phyloP scores from a whole-genome alignment of 2,888 invertebrate species.

The Leptinotarsa peninsularis region DNA sequence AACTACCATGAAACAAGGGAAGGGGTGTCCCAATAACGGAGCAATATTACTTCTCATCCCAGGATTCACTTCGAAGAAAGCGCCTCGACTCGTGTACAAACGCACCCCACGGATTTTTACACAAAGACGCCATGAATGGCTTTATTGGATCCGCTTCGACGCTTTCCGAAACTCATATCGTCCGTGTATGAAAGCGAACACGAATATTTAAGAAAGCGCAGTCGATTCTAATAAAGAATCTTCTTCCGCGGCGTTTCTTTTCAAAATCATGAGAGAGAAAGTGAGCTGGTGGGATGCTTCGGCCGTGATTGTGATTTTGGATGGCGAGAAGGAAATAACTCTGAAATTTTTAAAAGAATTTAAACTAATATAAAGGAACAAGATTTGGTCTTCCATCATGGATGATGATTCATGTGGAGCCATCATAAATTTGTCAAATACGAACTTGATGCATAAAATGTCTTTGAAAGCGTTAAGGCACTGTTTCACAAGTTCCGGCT shows the following conservation, averaged over 20 bases:
- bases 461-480: too few relatives aligned
- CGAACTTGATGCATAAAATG: too few relatives aligned
- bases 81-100: constrained; percentile 11
- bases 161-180: constrained; percentile 59
- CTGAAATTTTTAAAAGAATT: constrained; percentile 1
- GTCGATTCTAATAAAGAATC: constrained; percentile 47
- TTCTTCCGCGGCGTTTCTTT: constrained; percentile 37
- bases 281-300: background rate
- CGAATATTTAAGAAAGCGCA: constrained; percentile 51
- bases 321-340: background rate
- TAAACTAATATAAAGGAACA: too few relatives aligned
- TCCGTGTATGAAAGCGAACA: constrained; percentile 49
- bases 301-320: constrained; percentile 8
- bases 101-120: constrained; percentile 33
- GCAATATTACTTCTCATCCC: constrained; percentile 6
- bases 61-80: background rate
- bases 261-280: constrained; percentile 7
- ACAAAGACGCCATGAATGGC: constrained; percentile 46
- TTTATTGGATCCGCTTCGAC: constrained; percentile 62
- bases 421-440: too few relatives aligned
- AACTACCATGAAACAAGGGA: constrained; percentile 10
- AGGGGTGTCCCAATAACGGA: constrained; percentile 19
- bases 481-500: too few relatives aligned
- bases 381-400: too few relatives aligned
- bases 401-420: too few relatives aligned